Percentiles rank a stretch among this genome's conserved stretches.
These are phyloP conservation scores for Denticeps clupeoides DNA, from an alignment of 2,797 vertebrate species.

Conservation along the genomic window DNA sequence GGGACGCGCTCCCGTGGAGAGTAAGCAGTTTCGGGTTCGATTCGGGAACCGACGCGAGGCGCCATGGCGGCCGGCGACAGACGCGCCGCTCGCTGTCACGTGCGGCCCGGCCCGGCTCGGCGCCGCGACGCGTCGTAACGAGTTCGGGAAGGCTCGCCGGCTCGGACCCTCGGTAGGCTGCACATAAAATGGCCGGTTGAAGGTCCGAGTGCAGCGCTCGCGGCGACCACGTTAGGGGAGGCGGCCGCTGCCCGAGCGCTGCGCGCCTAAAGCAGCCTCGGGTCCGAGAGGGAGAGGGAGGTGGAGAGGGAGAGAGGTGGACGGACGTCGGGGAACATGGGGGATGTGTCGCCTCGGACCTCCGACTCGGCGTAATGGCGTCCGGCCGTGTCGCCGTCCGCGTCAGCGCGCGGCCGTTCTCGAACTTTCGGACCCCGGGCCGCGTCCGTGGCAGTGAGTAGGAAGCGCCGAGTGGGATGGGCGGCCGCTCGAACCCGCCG, in stretches of 20 bases:
- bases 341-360: too few species aligned
- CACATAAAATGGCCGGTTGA: conserved; percentile 70
- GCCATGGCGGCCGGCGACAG: conserved; percentile 28
- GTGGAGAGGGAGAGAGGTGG: too few species aligned
- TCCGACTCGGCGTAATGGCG: conserved; percentile 67
- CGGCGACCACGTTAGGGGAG: not conserved
- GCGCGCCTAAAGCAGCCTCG: conserved; percentile 6
- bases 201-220: conserved; percentile 55
- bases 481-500: too few species aligned
- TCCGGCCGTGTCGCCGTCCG: conserved; percentile 42
- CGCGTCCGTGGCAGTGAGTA: too few species aligned
- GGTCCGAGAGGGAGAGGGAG: conserved; percentile 31
- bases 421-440: too few species aligned
- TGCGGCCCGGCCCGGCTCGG: not conserved
- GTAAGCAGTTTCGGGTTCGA: conserved; percentile 57
- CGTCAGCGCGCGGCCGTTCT: too few species aligned
- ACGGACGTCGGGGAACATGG: too few species aligned
- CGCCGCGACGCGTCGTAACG: conserved; percentile 5
- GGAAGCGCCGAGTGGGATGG: too few species aligned
- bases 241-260: too few species aligned
- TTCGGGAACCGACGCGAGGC: conserved; percentile 46
- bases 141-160: conserved; percentile 39
- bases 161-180: conserved; percentile 62
- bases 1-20: conserved; percentile 52
- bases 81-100: conserved; percentile 15